Evolutionary conservation across 2,888 invertebrate genomes (phyloP).

Genomic region (Myopa testacea): DNA sequence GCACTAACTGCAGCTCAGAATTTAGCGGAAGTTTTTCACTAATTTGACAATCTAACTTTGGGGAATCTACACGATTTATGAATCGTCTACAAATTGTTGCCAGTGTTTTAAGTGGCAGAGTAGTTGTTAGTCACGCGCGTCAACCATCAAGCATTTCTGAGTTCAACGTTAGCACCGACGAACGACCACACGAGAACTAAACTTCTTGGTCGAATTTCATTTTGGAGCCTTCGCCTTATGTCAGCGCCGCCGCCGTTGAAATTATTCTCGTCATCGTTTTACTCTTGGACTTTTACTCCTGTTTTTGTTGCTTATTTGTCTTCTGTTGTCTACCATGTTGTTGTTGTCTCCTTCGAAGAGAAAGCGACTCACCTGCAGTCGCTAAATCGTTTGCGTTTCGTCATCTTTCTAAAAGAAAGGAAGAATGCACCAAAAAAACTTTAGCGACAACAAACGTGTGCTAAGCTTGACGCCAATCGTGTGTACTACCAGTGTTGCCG

Average conservation of each 20-base stretch:
- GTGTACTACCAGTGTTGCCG: too few relatives aligned
- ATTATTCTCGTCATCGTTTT: conserved; percentile 7
- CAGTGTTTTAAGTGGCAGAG: conserved; percentile 25
- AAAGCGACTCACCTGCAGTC: neutral
- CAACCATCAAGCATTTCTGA: conserved; percentile 21
- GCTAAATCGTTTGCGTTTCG: conserved; percentile 4
- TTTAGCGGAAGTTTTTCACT: conserved; percentile 1
- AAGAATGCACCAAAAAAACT: conserved; percentile 27
- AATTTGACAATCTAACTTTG: neutral
- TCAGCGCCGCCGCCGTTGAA: conserved; percentile 31
- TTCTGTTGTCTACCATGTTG: conserved; percentile 19
- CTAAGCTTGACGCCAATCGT: too few relatives aligned
- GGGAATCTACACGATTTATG: neutral
- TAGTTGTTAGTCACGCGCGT: conserved; percentile 31
- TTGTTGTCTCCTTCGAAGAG: neutral
- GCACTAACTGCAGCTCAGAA: neutral
- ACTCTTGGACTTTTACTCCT: conserved; percentile 23
- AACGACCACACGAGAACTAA: conserved; percentile 50
- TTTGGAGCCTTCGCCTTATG: conserved; percentile 33
- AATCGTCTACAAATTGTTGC: neutral
- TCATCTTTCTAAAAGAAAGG: neutral
- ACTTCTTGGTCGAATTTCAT: conserved; percentile 28
- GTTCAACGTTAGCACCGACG: conserved; percentile 44
- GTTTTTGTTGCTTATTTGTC: neutral
- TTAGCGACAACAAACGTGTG: neutral